phyloP scores from a whole-genome alignment of 2,113 vertebrate genomes.

The Phylloscopus whistleri region DNA sequence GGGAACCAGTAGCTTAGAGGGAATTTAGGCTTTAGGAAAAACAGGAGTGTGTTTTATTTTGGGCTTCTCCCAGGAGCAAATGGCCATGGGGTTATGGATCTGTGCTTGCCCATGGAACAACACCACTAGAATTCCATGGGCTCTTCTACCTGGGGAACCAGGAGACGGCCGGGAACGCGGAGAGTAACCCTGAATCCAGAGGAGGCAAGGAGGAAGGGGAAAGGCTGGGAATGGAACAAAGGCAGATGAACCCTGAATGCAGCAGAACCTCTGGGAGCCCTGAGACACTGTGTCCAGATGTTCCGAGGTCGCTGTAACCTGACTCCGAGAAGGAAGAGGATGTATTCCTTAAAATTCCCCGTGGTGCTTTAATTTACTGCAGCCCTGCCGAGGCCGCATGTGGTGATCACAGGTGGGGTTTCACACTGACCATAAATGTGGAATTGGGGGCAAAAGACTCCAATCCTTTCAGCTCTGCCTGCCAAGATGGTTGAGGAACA shows the following conservation, averaged over 20 bases:
- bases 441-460: not conserved
- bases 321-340: slow-evolving; percentile 65
- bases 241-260: slow-evolving; percentile 21
- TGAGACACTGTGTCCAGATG: slow-evolving; percentile 51
- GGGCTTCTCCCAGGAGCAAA: not conserved
- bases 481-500: not conserved
- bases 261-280: slow-evolving; percentile 51
- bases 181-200: not conserved
- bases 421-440: slow-evolving; percentile 6
- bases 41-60: not conserved
- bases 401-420: slow-evolving; percentile 58
- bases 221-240: not conserved
- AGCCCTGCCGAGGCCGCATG: slow-evolving; percentile 4
- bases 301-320: slow-evolving; percentile 21
- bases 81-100: not conserved
- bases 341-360: slow-evolving; percentile 48
- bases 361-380: slow-evolving; percentile 50
- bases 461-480: not conserved
- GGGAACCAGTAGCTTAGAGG: not conserved
- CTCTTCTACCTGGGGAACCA: not conserved
- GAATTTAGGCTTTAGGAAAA: not conserved
- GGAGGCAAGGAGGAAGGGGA: not conserved
- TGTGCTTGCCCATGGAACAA: not conserved
- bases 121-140: not conserved
- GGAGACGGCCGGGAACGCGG: not conserved